Evolutionary conservation across 2,797 vertebrate species (phyloP), one percentile per base, ranked within the genome.

Genomic region (Aphelocoma californica): DNA sequence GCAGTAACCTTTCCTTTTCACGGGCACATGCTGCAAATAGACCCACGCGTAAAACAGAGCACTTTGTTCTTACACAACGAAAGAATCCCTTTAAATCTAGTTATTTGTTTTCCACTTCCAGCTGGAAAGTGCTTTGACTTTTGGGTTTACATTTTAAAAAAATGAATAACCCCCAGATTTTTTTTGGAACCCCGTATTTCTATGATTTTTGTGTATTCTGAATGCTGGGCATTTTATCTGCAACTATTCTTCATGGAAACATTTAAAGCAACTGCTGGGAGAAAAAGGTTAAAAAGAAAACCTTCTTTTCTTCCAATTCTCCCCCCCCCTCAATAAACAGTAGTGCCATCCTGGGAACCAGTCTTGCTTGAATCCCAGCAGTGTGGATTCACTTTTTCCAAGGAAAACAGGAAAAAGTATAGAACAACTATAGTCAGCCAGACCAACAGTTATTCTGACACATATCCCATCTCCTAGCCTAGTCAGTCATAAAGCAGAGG

Each of bases 401-500:
- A 47, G 58, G 42, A 93, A 81, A 34, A 50, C 0, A 38, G 26
- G 16, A 72, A 62, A 67, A 44, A 69, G 31, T 13, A n/a, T 6
- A 34, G 38, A 65, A 57, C 14, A 77, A 36, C 34, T 54, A 14
- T 6, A 80, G 64, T 26, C 4, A 9, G 23, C 62, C 47, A 79
- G 51, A 79, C 24, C 44, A 62, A 48, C 34, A 90, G 36, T 82
- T 80, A 66, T 69, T 82, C 67, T 73, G 56, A 82, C 81, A 73
- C 6, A 32, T 26, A 80, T 32, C 13, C 21, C 51, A 48, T 73
- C 71, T 89, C 48, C 54, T 73, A 51, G n/a, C 38, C n/a, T 54
- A 92, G 84, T 94, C 71, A 92, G 3, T 91, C 81, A 89, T 70
- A 85, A 91, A 91, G 20, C 7, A 7, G 31, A 89, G 25, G n/a